A percentile compares a stretch with the other conserved stretches of the same genome.
Conservation (phyloP, 2,797 vertebrate genomes). For the Allobates femoralis region DNA sequence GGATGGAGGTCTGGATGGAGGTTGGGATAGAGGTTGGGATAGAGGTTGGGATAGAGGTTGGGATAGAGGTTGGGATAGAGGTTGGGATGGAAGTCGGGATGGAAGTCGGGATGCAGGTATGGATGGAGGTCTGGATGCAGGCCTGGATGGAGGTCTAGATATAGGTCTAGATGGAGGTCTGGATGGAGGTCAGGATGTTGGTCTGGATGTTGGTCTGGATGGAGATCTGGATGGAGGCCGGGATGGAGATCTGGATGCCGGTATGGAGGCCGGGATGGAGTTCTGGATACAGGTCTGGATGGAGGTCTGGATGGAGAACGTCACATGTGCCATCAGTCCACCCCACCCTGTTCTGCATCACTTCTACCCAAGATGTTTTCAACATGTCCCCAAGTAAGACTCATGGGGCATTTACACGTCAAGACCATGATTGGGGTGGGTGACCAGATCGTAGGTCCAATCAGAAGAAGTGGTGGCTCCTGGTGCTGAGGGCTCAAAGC, state of each 20-base stretch:
- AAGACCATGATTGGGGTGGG: background rate
- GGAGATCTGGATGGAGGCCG: background rate
- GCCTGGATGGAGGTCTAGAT: no score
- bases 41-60: background rate
- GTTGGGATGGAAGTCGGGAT: background rate
- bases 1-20: no score
- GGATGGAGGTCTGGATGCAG: no score
- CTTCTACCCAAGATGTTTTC: background rate
- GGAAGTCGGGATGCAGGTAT: no score
- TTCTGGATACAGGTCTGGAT: background rate
- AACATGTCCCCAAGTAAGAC: background rate
- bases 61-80: background rate
- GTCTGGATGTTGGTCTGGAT: no score
- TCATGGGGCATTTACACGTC: background rate
- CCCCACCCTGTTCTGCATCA: background rate
- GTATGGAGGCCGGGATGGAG: background rate
- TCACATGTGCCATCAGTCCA: no score
- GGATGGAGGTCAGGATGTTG: background rate
- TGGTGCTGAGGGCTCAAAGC: background rate
- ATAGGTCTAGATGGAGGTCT: no score
- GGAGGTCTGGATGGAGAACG: background rate
- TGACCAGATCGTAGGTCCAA: background rate
- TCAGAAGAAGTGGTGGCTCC: background rate
- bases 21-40: background rate
- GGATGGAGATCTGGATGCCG: background rate